Conservation (phyloP, 2,113 vertebrate species). For the Cyanoramphus novaezelandiae region DNA sequence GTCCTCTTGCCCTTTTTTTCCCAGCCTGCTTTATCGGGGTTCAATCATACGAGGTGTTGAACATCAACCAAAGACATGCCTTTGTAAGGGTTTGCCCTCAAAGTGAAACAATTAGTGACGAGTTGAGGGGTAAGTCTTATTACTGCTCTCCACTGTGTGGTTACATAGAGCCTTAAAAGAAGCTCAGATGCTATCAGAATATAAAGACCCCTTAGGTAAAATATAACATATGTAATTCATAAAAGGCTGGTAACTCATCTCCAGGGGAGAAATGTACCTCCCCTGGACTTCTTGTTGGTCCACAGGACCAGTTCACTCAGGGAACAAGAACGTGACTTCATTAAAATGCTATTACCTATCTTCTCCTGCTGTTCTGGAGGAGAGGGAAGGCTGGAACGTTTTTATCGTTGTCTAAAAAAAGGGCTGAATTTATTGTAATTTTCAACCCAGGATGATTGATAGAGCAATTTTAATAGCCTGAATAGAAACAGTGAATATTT, state of each 20-base stretch:
- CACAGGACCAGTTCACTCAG: background rate
- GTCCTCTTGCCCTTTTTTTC: background rate
- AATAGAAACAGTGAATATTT: slow-evolving; percentile 51
- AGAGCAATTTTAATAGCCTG: slow-evolving; percentile 62
- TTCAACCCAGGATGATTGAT: slow-evolving; percentile 39
- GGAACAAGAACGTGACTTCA: background rate
- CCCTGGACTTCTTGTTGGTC: background rate
- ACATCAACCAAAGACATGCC: background rate
- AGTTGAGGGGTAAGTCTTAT: background rate
- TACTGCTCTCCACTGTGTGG: background rate
- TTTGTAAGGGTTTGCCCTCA: background rate
- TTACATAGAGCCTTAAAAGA: background rate
- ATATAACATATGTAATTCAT: background rate
- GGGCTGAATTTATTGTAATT: slow-evolving; percentile 41
- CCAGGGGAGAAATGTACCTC: background rate
- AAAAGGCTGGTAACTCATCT: background rate
- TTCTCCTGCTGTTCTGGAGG: background rate
- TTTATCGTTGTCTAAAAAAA: slow-evolving; percentile 32
- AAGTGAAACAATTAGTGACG: slow-evolving; percentile 10
- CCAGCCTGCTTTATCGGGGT: background rate
- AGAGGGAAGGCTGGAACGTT: background rate
- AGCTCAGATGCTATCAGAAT: background rate
- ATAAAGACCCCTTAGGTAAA: background rate
- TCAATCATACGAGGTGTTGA: background rate
- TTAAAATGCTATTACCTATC: background rate